phyloP scores from a whole-genome alignment of 1,140 invertebrate genomes.

The Halesus radiatus region DNA sequence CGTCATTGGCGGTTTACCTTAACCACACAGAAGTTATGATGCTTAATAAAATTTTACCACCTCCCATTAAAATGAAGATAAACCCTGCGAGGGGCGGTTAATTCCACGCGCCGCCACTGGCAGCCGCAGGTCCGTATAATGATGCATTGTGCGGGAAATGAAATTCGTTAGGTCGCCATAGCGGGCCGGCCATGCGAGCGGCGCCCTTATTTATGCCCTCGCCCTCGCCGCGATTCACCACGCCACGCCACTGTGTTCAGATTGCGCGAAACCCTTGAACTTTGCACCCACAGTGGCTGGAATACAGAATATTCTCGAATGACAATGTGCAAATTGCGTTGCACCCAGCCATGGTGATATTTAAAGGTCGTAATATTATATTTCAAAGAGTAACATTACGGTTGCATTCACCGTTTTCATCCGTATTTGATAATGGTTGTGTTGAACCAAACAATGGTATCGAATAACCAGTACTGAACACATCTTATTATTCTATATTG shows the following conservation, averaged over 20 bases:
- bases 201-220: slow-evolving; percentile 51
- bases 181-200: slow-evolving; percentile 43
- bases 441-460: no score
- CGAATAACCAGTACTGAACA: no score
- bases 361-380: no score
- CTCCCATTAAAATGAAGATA: not conserved
- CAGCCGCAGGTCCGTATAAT: slow-evolving; percentile 47
- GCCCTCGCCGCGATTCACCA: slow-evolving; percentile 1
- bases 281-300: not conserved
- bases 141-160: slow-evolving; percentile 54
- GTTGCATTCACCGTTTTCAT: no score
- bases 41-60: not conserved
- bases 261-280: slow-evolving; percentile 5
- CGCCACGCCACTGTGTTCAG: slow-evolving; percentile 2
- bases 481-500: no score
- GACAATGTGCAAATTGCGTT: slow-evolving; percentile 2
- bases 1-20: no score
- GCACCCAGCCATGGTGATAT: not conserved
- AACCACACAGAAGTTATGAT: no score
- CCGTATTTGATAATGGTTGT: no score
- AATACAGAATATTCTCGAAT: not conserved
- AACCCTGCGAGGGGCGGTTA: not conserved
- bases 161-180: slow-evolving; percentile 55
- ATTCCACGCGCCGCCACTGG: slow-evolving; percentile 8
- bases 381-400: no score